These are phyloP conservation scores for Oikopleura dioica DNA, from an alignment of 23 tunicate species.

Conservation along the genomic window DNA sequence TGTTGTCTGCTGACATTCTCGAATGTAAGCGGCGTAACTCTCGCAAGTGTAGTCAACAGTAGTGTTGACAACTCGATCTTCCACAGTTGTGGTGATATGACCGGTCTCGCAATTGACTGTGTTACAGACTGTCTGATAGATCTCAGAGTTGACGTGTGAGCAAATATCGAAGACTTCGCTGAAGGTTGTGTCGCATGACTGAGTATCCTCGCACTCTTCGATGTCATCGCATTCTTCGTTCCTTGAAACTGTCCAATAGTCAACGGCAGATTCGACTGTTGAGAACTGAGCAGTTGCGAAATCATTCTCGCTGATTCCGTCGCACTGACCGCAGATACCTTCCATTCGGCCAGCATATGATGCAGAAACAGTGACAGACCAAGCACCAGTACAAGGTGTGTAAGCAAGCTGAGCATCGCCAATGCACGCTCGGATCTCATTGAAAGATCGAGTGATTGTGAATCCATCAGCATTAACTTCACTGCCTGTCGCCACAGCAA, in stretches of 20 bases:
- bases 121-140: not conserved
- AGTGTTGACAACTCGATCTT: not conserved
- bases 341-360: constrained; percentile 22
- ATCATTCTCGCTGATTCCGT: constrained; percentile 35
- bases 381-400: constrained; percentile 9
- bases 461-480: not conserved
- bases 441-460: not conserved
- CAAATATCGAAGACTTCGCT: not conserved
- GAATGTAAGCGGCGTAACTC: constrained; percentile 29
- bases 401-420: not conserved
- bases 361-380: constrained; percentile 49
- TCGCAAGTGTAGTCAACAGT: constrained; percentile 21
- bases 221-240: not conserved
- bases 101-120: not conserved
- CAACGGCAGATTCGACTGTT: not conserved
- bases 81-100: not conserved
- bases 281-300: not conserved
- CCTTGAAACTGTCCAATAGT: not conserved
- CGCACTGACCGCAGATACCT: constrained; percentile 79
- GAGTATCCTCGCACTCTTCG: not conserved
- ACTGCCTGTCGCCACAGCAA: not conserved
- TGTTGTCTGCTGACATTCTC: constrained; percentile 32
- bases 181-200: not conserved
- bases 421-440: not conserved
- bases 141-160: not conserved